Conservation (phyloP, 1,140 invertebrate genomes). For the Pseudomyrmex gracilis region DNA sequence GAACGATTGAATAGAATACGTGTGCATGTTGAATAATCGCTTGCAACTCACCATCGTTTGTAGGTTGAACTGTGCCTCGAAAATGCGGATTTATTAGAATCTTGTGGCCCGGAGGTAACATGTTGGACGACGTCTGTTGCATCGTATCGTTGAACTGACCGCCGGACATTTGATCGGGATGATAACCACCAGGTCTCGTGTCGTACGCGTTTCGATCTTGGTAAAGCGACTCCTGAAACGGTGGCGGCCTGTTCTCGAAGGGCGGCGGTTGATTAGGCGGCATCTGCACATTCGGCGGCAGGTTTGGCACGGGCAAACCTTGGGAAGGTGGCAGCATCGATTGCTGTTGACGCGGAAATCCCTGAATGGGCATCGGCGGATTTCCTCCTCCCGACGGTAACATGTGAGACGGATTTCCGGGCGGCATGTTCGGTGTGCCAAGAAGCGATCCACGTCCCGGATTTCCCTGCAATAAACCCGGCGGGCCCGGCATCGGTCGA, state of each 20-base stretch:
- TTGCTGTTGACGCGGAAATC: constrained; percentile 65
- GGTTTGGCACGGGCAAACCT: constrained; percentile 65
- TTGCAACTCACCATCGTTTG: constrained; percentile 76
- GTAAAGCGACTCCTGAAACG: constrained; percentile 76
- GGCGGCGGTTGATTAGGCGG: constrained; percentile 68
- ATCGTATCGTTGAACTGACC: constrained; percentile 73
- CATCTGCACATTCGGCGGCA: constrained; percentile 69
- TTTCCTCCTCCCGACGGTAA: constrained; percentile 56
- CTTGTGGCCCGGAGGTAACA: constrained; percentile 82
- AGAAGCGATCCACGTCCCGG: constrained; percentile 65
- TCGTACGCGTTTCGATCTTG: constrained; percentile 75
- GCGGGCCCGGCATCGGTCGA: constrained; percentile 69
- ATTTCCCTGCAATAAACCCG: constrained; percentile 73
- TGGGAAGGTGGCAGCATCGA: constrained; percentile 59
- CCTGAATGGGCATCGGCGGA: constrained; percentile 71
- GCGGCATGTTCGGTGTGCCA: constrained; percentile 65
- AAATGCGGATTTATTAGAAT: constrained; percentile 85
- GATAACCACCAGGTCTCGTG: constrained; percentile 67
- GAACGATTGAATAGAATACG: too few species aligned
- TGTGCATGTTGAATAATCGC: too few species aligned
- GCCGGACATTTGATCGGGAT: constrained; percentile 71
- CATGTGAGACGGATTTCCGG: constrained; percentile 53
- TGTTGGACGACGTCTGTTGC: constrained; percentile 66
- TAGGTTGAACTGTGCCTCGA: constrained; percentile 79
- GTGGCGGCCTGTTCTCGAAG: constrained; percentile 78